Evolutionary conservation across 2,113 vertebrate species (phyloP).

Genomic region (Galbula dea): DNA sequence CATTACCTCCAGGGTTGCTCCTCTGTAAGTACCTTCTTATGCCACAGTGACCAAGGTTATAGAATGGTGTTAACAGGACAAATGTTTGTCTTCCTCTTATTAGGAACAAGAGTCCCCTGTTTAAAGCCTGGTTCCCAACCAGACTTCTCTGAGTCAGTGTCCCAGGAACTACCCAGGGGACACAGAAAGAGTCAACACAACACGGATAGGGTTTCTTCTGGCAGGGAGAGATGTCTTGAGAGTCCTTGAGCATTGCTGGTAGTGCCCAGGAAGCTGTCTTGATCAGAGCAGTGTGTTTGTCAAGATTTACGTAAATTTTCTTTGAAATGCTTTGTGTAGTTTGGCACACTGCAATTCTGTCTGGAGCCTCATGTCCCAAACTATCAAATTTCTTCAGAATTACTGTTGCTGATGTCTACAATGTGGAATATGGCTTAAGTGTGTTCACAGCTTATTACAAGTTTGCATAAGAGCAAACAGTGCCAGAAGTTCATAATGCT

Average conservation of each 20-base stretch:
- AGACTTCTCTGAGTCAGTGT: background rate
- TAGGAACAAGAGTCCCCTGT: background rate
- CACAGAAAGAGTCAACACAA: background rate
- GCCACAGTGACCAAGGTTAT: background rate
- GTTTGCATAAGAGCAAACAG: background rate
- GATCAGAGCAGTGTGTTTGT: background rate
- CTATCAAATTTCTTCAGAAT: background rate
- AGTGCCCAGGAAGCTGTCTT: background rate
- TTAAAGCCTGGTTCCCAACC: background rate
- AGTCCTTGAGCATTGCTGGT: background rate
- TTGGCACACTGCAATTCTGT: background rate
- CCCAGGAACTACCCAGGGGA: background rate
- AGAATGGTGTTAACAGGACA: background rate
- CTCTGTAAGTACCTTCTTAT: background rate
- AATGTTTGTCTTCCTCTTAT: background rate
- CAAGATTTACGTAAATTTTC: background rate
- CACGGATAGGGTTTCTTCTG: background rate
- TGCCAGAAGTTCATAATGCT: background rate
- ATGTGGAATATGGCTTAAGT: background rate
- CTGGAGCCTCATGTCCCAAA: background rate
- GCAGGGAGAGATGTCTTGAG: background rate
- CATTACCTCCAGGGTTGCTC: background rate
- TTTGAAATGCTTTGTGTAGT: background rate
- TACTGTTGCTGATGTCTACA: background rate
- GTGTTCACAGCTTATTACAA: background rate